Conservation (phyloP, 2,888 invertebrate species). For the Oxystoma pomonae region DNA sequence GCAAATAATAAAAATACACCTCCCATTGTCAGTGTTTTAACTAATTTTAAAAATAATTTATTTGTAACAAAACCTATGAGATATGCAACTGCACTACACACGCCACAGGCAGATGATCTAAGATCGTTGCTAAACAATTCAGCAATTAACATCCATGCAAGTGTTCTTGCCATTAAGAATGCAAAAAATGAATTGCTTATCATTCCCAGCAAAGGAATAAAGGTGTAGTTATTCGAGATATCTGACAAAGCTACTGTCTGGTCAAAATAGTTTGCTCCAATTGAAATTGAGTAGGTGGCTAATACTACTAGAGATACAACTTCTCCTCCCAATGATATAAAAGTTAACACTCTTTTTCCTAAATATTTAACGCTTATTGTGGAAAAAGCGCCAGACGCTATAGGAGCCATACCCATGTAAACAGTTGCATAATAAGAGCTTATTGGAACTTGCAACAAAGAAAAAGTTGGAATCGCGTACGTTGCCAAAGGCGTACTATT, state of each 20-base stretch:
- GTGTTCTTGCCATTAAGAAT: constrained; percentile 63
- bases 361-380: constrained; percentile 65
- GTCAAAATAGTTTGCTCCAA: constrained; percentile 31
- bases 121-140: constrained; percentile 69
- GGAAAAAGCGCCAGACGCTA: constrained; percentile 62
- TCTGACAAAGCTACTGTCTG: constrained; percentile 41
- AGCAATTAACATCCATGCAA: constrained; percentile 78
- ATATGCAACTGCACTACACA: constrained; percentile 69
- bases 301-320: constrained; percentile 61
- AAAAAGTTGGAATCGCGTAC: constrained; percentile 70
- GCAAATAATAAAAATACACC: constrained; percentile 72
- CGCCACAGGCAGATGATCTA: constrained; percentile 66
- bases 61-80: constrained; percentile 71
- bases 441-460: constrained; percentile 65
- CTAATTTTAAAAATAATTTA: constrained; percentile 66
- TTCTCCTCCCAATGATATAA: constrained; percentile 62
- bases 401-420: constrained; percentile 65
- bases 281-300: constrained; percentile 53
- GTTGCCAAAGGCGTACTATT: constrained; percentile 72
- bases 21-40: constrained; percentile 57
- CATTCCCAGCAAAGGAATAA: constrained; percentile 66
- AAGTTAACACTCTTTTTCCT: constrained; percentile 66
- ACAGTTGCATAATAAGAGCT: constrained; percentile 74
- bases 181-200: constrained; percentile 65
- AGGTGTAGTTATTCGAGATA: constrained; percentile 37